These are phyloP conservation scores for Littorina saxatilis DNA, from an alignment of 1,140 invertebrate species.

Conservation along the genomic window DNA sequence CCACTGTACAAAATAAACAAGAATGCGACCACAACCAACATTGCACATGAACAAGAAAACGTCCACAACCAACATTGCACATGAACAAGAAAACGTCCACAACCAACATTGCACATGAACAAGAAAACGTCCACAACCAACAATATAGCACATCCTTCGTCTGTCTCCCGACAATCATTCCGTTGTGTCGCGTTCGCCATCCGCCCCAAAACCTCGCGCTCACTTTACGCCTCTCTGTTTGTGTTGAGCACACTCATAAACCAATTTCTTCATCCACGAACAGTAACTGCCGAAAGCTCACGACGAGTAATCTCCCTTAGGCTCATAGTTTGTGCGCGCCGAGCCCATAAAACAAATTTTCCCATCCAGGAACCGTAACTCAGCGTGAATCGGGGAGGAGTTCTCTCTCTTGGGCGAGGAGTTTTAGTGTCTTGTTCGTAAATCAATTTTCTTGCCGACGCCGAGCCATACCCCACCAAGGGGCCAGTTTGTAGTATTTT, in stretches of 20 bases:
- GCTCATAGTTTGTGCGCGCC: constrained; percentile 26
- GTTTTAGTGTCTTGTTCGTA: background rate
- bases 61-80: too few relatives aligned
- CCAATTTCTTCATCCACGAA: constrained; percentile 28
- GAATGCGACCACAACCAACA: too few relatives aligned
- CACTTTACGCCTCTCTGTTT: background rate
- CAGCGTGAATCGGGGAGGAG: constrained; percentile 26
- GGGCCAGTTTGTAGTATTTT: background rate
- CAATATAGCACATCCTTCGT: too few relatives aligned
- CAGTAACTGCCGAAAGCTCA: constrained; percentile 31
- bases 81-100: too few relatives aligned
- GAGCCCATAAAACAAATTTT: constrained; percentile 33
- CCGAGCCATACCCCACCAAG: background rate
- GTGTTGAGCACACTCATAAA: background rate
- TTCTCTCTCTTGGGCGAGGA: background rate
- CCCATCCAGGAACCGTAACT: constrained; percentile 28
- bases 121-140: too few relatives aligned
- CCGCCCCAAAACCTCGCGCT: too few relatives aligned
- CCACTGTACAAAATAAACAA: too few relatives aligned
- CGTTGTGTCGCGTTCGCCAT: too few relatives aligned
- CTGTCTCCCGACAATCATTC: too few relatives aligned
- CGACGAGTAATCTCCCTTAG: constrained; percentile 31
- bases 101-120: too few relatives aligned
- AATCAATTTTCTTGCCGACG: constrained; percentile 19
- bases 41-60: too few relatives aligned